Evolutionary conservation across 2,888 invertebrate genomes (phyloP).

Genomic region (Ormyrus thymus): DNA sequence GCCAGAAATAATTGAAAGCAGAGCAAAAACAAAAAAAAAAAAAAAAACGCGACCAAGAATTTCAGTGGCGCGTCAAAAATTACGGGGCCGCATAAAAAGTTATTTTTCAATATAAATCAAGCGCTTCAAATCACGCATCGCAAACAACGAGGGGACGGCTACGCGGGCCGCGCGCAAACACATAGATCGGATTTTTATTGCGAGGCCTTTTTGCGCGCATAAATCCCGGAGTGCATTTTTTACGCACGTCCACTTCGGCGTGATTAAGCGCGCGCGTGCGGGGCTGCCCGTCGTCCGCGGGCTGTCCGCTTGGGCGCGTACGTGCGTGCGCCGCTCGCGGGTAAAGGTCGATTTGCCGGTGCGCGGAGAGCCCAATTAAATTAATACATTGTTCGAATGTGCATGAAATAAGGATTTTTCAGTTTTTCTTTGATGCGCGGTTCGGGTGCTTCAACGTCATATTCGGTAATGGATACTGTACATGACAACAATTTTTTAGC

Average conservation of each 20-base stretch:
- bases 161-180: background rate
- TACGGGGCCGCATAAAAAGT: conserved; percentile 12
- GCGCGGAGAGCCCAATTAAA: conserved; percentile 25
- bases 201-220: conserved; percentile 22
- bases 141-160: conserved; percentile 1
- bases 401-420: conserved; percentile 25
- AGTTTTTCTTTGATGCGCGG: background rate
- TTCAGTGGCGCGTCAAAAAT: background rate
- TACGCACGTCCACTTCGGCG: conserved; percentile 31
- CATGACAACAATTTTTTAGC: too few relatives aligned
- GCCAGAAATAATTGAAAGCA: too few relatives aligned
- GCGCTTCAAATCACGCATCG: conserved; percentile 42
- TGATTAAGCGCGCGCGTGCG: conserved; percentile 40
- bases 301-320: too few relatives aligned
- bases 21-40: too few relatives aligned
- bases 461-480: too few relatives aligned
- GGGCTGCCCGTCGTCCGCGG: too few relatives aligned
- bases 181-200: conserved; percentile 25
- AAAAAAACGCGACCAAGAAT: too few relatives aligned
- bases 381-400: conserved; percentile 25
- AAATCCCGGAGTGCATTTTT: conserved; percentile 47
- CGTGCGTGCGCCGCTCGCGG: background rate
- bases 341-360: background rate
- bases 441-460: too few relatives aligned
- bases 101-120: conserved; percentile 43